Base-by-base conservation (phyloP, 2,888 invertebrate species). In the Tinea semifulvella region DNA sequence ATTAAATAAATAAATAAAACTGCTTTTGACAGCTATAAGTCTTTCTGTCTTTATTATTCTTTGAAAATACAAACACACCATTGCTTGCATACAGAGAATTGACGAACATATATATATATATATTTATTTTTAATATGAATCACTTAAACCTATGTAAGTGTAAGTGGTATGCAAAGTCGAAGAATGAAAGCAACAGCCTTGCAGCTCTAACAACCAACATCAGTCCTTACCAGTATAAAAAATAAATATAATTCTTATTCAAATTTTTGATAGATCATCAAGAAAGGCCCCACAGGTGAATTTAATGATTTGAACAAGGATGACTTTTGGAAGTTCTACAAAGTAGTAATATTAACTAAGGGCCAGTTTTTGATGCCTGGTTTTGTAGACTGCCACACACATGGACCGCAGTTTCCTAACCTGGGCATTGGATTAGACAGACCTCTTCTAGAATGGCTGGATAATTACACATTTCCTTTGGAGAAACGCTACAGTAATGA, bases 351-450 rank as follows among this genome's bases (percentile, higher is more conserved):
- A 4, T 48, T 80, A 27, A 49, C 43, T 6, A 46, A 55, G 3
- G 66, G 70, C 42, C 88, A 92, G 67, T 89, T 96, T 58, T 63
- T 96, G 10, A 88, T 94, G 63, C 96, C 96, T 0, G 96, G 96
- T 0, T 85, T 96, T 48, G 83, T 96, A 2, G 96, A 96, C 67
- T 90, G 92, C 16, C 96, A 96, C 62, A 90, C 92, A 7, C 96
- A 96, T 75, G 94, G 94, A 0, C 89, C 93, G 0, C 96, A 96
- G 69, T 90, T 91, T 55, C 91, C 93, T 1, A 95, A 96, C 68
- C 77, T 88, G 46, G 96, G 95, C 0, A 69, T 93, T 8, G 95
- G 94, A 0, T 82, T 93, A 51, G 93, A 94, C 60, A 84, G 86
- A 53, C 86, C 89, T 0, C 73, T 96, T 27, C 64, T 96, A 6